A percentile compares a stretch with the other conserved stretches of the same genome.
Conservation (phyloP, 2,113 vertebrate genomes). For the Phoxinus phoxinus region DNA sequence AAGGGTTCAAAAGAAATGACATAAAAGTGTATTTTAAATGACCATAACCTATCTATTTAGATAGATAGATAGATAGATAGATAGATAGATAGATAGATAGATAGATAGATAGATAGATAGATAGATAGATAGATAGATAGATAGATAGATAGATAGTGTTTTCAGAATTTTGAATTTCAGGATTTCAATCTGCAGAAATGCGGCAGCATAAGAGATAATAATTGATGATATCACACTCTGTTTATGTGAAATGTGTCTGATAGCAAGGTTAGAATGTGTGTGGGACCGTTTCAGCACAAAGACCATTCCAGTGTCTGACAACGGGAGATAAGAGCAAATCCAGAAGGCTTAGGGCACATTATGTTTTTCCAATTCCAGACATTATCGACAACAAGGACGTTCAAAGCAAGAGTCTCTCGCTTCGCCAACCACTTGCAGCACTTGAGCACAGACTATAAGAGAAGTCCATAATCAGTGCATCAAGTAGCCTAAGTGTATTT, state of each 20-base stretch:
- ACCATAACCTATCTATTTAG: no score
- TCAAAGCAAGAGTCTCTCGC: not conserved
- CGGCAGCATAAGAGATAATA: constrained; percentile 13
- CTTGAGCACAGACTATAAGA: not conserved
- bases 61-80: no score
- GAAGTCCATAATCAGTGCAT: constrained; percentile 45
- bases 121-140: no score
- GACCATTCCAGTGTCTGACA: constrained; percentile 28
- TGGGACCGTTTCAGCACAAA: constrained; percentile 25
- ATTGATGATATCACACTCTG: not conserved
- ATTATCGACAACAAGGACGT: constrained; percentile 60
- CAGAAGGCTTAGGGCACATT: constrained; percentile 61
- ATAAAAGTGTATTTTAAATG: no score
- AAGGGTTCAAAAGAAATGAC: no score
- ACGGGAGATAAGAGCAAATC: constrained; percentile 34
- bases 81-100: no score
- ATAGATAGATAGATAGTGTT: no score
- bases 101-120: no score
- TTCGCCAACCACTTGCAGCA: not conserved
- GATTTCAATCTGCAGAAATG: not conserved
- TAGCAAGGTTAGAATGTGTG: not conserved
- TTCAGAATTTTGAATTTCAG: not conserved
- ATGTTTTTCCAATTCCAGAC: constrained; percentile 51
- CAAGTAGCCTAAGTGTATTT: constrained; percentile 72
- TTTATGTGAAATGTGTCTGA: constrained; percentile 25